Percentiles rank a stretch among this genome's conserved stretches.
These are phyloP conservation scores for Bombyx huttoni DNA, from an alignment of 2,888 invertebrate genomes.

Conservation along the genomic window DNA sequence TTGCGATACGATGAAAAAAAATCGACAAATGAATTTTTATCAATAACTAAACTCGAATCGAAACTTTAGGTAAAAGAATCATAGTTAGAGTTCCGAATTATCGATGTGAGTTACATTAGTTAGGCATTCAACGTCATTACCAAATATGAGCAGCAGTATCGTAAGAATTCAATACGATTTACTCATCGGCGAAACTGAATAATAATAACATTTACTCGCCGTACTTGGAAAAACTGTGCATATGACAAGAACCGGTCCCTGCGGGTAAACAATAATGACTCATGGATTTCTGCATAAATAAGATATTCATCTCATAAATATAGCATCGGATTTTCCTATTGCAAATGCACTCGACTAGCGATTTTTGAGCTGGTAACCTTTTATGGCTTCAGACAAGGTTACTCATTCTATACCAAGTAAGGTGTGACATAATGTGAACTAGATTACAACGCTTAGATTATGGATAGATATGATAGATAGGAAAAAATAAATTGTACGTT, in stretches of 20 bases:
- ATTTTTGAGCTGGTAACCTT: background rate
- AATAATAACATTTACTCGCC: slow-evolving; percentile 33
- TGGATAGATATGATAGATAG: too few relatives aligned
- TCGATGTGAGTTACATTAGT: slow-evolving; percentile 13
- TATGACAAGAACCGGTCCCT: slow-evolving; percentile 37
- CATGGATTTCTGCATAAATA: slow-evolving; percentile 14
- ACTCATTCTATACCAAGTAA: background rate
- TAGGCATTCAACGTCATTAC: slow-evolving; percentile 29
- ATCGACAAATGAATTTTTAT: too few relatives aligned
- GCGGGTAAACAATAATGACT: slow-evolving; percentile 40
- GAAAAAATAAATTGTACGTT: too few relatives aligned
- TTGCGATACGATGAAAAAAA: too few relatives aligned
- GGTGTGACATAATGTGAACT: background rate
- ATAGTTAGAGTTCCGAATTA: background rate
- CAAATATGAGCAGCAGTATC: slow-evolving; percentile 29
- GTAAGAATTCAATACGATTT: slow-evolving; percentile 23
- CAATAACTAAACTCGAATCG: too few relatives aligned
- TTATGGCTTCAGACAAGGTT: background rate
- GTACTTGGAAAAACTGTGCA: slow-evolving; percentile 46
- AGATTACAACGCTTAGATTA: background rate
- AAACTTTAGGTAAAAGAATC: too few relatives aligned
- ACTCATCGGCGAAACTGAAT: slow-evolving; percentile 28
- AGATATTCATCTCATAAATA: slow-evolving; percentile 20
- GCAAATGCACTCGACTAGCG: slow-evolving; percentile 8
- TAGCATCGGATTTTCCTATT: slow-evolving; percentile 27